Base-by-base conservation (phyloP, 2,888 invertebrate genomes). In the Elmis aenea region DNA sequence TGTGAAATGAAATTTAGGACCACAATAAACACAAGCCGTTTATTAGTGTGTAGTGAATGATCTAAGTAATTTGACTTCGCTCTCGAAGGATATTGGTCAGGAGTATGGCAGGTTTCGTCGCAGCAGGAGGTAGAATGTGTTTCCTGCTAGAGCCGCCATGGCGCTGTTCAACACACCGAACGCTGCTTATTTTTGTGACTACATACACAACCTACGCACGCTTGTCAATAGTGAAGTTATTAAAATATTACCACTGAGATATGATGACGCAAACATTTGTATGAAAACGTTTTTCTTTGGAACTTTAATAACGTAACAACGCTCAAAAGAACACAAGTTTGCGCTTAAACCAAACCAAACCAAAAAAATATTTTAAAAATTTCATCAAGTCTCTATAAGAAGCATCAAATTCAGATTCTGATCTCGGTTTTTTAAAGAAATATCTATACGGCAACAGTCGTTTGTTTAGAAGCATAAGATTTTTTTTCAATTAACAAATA, bases 171-270 rank as follows among this genome's bases (percentile, higher is more conserved):
- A 34, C 38, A 40, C 31, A 34, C 27, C 30, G 25, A 38, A 28
- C 33, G 42, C 38, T 35, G 45, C 33, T 42, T 30, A 45, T 46
- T 38, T 36, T 44, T 35, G 29, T 33, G 40, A 35, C 46, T 39
- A 37, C 42, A 46, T 47, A 36, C 33, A 36, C 46, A 26, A 8
- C 50, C 50, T 43, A 50, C 50, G 48, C 48, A 13, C 27, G 23
- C 32, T 47, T 46, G 48, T 46, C 51, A 45, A 49, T 51, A 39
- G 49, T 38, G 40, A 39, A 44, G 41, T 51, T 49, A 51, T 51
- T 49, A 49, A 51, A 47, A 47, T 49, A 46, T 48, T 45, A 43
- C 40, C 47, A 30, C 28, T 41, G 42, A 48, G 43, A 46, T 46
- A 44, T 41, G 42, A 33, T 34, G 42, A 47, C 40, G 41, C 35